A percentile compares a stretch with the other conserved stretches of the same genome.
Conservation (phyloP, 2,797 vertebrate genomes). For the Enteromius viviparus region DNA sequence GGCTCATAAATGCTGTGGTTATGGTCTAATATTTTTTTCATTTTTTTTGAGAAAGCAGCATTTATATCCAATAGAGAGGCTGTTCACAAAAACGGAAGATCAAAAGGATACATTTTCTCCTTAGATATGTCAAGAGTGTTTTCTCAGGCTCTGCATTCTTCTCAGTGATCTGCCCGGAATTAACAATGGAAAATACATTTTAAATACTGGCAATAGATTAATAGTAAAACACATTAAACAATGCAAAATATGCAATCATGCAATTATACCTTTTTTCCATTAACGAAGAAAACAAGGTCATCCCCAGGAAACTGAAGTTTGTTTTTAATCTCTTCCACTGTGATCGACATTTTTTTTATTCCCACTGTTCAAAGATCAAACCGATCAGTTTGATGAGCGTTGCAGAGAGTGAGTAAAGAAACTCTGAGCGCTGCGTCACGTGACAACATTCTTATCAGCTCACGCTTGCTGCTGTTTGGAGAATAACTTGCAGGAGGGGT, state of each 20-base stretch:
- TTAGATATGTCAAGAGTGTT: slow-evolving; percentile 85
- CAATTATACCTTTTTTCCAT: slow-evolving; percentile 64
- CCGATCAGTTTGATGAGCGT: too few species aligned
- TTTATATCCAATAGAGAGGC: not conserved
- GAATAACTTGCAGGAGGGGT: not conserved
- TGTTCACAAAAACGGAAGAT: not conserved
- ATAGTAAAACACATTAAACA: not conserved
- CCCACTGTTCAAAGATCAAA: not conserved
- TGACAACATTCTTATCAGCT: slow-evolving; percentile 16
- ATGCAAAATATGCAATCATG: not conserved
- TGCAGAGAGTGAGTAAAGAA: not conserved
- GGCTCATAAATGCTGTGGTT: not conserved
- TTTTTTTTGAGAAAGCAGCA: not conserved
- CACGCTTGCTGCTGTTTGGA: not conserved
- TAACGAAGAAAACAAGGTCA: slow-evolving; percentile 64
- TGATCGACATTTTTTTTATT: slow-evolving; percentile 30
- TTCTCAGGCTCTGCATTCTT: slow-evolving; percentile 87
- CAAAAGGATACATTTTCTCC: slow-evolving; percentile 84
- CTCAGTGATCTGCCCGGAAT: slow-evolving; percentile 82
- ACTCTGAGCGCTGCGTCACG: slow-evolving; percentile 1
- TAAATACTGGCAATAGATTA: not conserved
- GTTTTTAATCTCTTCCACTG: slow-evolving; percentile 31
- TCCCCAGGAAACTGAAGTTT: slow-evolving; percentile 22
- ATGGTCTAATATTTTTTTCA: not conserved
- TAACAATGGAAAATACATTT: not conserved